Evolutionary conservation across 2,113 vertebrate genomes (phyloP).

Genomic region (Tragulus kanchil): DNA sequence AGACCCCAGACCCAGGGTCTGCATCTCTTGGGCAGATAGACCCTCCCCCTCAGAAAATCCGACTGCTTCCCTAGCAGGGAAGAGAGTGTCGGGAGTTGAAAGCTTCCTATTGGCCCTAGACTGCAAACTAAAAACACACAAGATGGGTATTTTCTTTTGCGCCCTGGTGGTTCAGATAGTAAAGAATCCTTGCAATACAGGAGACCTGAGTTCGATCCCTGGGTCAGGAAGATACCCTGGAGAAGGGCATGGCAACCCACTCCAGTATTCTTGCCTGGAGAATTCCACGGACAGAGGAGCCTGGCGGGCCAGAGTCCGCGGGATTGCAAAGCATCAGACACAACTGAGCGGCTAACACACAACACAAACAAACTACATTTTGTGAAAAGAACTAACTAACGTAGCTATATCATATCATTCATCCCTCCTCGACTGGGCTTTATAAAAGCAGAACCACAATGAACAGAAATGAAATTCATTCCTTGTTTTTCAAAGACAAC

Average conservation of each 20-base stretch:
- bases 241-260: background rate
- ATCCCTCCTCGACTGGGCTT: background rate
- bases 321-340: background rate
- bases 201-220: background rate
- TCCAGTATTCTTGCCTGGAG: background rate
- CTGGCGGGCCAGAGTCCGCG: background rate
- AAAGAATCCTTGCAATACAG: background rate
- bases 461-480: background rate
- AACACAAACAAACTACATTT: background rate
- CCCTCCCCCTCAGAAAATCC: background rate
- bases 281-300: background rate
- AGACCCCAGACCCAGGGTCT: background rate
- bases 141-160: background rate
- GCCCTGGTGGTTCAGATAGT: background rate
- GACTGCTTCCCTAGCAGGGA: background rate
- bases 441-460: background rate
- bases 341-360: background rate
- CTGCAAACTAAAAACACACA: fast-evolving
- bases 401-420: fast-evolving
- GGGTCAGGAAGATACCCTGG: background rate
- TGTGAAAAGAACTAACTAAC: background rate
- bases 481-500: background rate
- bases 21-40: too few species aligned
- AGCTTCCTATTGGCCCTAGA: background rate
- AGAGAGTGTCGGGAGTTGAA: background rate